Base-by-base conservation (phyloP, 2,113 vertebrate species). In the Noctilio leporinus region DNA sequence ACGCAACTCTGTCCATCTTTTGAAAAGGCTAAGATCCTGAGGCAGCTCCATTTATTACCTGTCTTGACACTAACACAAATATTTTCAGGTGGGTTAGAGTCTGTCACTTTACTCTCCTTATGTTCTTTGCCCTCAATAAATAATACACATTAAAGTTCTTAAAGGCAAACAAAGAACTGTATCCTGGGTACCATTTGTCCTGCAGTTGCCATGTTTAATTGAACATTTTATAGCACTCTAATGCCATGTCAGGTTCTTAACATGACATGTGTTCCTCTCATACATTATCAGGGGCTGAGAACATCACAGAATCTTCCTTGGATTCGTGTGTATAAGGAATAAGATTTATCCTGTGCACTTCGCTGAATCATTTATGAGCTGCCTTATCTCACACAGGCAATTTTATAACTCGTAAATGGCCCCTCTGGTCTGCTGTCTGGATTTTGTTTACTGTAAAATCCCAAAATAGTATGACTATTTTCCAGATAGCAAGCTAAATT, bases 201-300 rank as follows among this genome's bases (percentile, higher is more conserved):
- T 96, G 33, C 26, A 40, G 91, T 75, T 97, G 95, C 83, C 17
- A 10, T 86, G 95, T 97, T 97, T 97, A 97, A 94, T 92, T 97
- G 92, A 98, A 96, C 96, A 97, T 93, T 97, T 97, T 97, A 96
- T 88, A 96, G 88, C n/a, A 26, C 89, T 97, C 94, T 96, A 96
- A 97, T 87, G 97, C 45, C 96, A 92, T 35, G 97, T 55, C 95
- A 95, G 43, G 75, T 92, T 97, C 92, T 95, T 96, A 98, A 96
- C 84, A 82, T 96, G 95, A 95, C 75, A 73, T 92, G 70, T 83
- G 70, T 83, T 96, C 96, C 95, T 72, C 86, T 86, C 78, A 90
- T 92, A 75, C 85, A 95, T 96, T 57, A 77, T 93, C 96, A 93
- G 92, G 51, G 43, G 1, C 86, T 93, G 93, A 88, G 81, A 97